Conservation (phyloP, 1,140 invertebrate genomes). For the Pogonomyrmex barbatus region DNA sequence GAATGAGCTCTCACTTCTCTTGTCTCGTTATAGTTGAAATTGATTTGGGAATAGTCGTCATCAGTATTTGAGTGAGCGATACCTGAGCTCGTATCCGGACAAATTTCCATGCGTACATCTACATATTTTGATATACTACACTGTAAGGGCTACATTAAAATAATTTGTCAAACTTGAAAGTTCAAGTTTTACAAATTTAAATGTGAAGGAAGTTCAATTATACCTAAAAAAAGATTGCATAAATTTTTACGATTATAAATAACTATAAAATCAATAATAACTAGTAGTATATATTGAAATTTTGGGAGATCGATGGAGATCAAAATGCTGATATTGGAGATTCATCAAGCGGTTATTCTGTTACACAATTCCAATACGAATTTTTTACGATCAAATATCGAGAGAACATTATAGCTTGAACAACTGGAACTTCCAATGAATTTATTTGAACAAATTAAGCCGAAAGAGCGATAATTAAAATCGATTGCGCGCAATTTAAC, state of each 20-base stretch:
- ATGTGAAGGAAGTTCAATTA: not conserved
- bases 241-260: not conserved
- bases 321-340: conserved; percentile 47
- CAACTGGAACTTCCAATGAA: not conserved
- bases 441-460: conserved; percentile 41
- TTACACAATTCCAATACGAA: conserved; percentile 34
- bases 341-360: conserved; percentile 45
- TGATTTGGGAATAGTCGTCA: conserved; percentile 77
- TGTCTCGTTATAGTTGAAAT: conserved; percentile 76
- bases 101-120: not conserved
- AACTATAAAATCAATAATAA: conserved; percentile 30
- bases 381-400: conserved; percentile 38
- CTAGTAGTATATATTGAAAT: conserved; percentile 4
- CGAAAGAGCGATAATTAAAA: conserved; percentile 33
- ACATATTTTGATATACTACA: not conserved
- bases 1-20: conserved; percentile 53
- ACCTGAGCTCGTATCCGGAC: conserved; percentile 1
- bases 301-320: conserved; percentile 30
- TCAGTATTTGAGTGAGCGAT: conserved; percentile 41
- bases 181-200: not conserved
- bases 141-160: not conserved
- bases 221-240: not conserved
- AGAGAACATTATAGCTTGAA: not conserved
- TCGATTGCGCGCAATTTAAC: conserved; percentile 35
- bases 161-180: too few species aligned